phyloP scores from a whole-genome alignment of 1,140 invertebrate species.

The Drosophila kohkoa region DNA sequence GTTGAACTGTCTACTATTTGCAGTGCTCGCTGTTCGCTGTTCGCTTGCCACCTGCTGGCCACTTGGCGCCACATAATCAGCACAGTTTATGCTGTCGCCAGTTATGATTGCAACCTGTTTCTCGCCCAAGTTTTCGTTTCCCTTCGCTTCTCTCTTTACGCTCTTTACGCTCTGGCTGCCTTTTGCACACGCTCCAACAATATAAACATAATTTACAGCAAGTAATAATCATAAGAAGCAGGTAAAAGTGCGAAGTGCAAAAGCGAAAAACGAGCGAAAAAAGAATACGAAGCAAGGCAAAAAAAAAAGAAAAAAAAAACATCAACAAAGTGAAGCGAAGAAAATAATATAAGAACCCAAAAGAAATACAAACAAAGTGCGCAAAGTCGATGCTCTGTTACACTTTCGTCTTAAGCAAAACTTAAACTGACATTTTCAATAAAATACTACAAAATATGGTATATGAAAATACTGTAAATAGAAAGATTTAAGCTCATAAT shows the following conservation, averaged over 20 bases:
- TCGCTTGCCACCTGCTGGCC: constrained; percentile 42
- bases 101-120: constrained; percentile 27
- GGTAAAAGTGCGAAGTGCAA: constrained; percentile 52
- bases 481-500: too few relatives aligned
- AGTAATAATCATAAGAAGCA: constrained; percentile 64
- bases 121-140: not conserved
- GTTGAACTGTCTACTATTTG: not conserved
- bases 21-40: not conserved
- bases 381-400: not conserved
- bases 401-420: not conserved
- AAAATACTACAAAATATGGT: too few relatives aligned
- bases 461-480: too few relatives aligned
- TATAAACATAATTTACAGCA: constrained; percentile 68
- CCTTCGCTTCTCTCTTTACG: not conserved
- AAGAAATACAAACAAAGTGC: constrained; percentile 6
- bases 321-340: not conserved
- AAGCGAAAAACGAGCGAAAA: constrained; percentile 11
- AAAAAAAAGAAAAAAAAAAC: not conserved
- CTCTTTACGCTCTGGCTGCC: constrained; percentile 24
- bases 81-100: constrained; percentile 65
- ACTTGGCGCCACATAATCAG: constrained; percentile 62
- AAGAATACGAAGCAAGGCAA: not conserved
- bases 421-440: too few relatives aligned
- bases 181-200: constrained; percentile 54
- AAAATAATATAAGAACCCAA: constrained; percentile 13